Conservation (phyloP, 1,140 invertebrate genomes). For the Zelostemma sp. region DNA sequence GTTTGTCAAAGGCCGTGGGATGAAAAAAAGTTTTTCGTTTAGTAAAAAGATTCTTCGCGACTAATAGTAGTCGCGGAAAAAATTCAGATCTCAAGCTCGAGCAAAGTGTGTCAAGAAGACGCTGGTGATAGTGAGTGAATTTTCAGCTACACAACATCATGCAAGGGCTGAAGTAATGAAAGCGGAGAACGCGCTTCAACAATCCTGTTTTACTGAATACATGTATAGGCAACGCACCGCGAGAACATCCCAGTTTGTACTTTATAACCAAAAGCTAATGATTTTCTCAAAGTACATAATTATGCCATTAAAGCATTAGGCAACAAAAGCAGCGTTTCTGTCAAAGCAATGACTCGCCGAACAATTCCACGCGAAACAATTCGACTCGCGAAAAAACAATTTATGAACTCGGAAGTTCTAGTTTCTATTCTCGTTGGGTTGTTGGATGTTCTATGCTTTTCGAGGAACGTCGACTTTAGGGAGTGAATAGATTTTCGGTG, state of each 20-base stretch:
- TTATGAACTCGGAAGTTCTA: no score
- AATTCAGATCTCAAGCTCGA: slow-evolving; percentile 10
- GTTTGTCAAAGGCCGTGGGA: no score
- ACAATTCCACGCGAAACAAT: no score
- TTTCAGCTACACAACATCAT: slow-evolving; percentile 10
- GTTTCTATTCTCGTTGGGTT: no score
- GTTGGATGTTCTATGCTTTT: no score
- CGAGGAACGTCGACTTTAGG: slow-evolving; percentile 7
- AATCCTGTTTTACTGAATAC: slow-evolving; percentile 9
- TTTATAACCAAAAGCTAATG: slow-evolving; percentile 6
- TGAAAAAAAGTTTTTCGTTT: no score
- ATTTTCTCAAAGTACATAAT: background rate
- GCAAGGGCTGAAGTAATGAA: slow-evolving; percentile 16
- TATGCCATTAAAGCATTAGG: slow-evolving; percentile 10
- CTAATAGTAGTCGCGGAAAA: no score
- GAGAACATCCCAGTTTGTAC: slow-evolving; percentile 15
- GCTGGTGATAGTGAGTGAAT: slow-evolving; percentile 7
- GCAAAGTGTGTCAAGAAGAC: slow-evolving; percentile 18
- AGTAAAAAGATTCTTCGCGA: no score
- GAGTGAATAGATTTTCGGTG: background rate
- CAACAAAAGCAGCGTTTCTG: background rate
- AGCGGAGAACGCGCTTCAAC: slow-evolving; percentile 11
- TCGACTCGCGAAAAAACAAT: no score
- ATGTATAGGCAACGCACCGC: background rate
- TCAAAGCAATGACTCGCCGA: no score